phyloP scores from a whole-genome alignment of 2,888 invertebrate species.

The Meloe dianella region DNA sequence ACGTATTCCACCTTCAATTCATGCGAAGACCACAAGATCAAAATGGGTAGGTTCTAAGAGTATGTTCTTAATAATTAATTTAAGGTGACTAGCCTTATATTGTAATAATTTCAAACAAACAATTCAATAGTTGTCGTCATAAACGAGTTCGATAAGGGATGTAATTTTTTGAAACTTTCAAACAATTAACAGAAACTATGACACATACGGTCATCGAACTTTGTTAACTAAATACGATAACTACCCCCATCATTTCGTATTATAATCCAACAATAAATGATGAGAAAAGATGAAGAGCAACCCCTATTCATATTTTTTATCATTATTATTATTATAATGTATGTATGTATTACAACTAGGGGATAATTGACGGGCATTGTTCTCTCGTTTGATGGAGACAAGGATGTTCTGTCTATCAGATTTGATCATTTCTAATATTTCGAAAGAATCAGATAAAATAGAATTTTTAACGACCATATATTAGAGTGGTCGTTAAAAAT shows the following conservation, averaged over 20 bases:
- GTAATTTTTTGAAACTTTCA: no score
- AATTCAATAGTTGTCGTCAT: no score
- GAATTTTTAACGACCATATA: no score
- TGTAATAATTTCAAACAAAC: no score
- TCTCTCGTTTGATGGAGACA: not conserved
- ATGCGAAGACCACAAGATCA: no score
- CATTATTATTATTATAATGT: conserved; percentile 7
- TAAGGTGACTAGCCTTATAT: no score
- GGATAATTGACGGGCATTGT: conserved; percentile 5
- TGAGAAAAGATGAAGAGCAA: not conserved
- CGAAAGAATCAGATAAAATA: not conserved
- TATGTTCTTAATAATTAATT: no score
- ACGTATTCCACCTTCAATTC: no score
- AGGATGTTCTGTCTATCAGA: not conserved
- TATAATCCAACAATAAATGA: not conserved
- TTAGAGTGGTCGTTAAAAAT: no score
- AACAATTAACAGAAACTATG: not conserved
- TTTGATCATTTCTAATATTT: not conserved
- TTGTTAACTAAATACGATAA: not conserved
- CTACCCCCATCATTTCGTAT: not conserved
- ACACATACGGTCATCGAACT: conserved; percentile 6
- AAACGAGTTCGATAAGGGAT: no score
- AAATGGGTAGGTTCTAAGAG: no score
- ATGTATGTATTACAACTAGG: not conserved
- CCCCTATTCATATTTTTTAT: no score